These are phyloP conservation scores for Psephotus haematonotus DNA, from an alignment of 2,113 vertebrate species.

Conservation along the genomic window DNA sequence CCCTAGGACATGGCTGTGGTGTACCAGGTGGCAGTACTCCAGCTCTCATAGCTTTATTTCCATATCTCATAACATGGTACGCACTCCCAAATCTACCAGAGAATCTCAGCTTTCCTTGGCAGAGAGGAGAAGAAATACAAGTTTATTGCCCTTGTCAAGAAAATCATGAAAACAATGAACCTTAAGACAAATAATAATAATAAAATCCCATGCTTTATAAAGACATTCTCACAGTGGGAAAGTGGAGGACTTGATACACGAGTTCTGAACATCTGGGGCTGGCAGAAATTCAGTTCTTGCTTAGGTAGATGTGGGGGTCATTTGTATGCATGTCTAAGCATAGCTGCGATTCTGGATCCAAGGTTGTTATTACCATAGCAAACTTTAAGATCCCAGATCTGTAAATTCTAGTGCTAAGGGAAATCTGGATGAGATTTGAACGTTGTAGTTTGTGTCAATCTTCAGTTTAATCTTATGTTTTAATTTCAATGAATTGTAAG, in stretches of 20 bases:
- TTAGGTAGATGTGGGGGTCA: not conserved
- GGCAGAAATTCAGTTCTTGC: not conserved
- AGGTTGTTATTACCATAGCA: not conserved
- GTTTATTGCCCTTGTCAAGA: constrained; percentile 20
- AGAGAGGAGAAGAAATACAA: not conserved
- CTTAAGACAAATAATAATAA: not conserved
- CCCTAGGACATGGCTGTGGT: not conserved
- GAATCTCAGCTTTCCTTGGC: constrained; percentile 15
- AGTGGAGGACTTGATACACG: not conserved
- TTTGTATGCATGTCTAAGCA: not conserved
- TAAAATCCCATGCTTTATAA: not conserved
- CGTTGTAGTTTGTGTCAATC: not conserved
- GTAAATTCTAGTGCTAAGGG: not conserved
- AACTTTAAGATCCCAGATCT: not conserved
- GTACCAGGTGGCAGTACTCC: constrained; percentile 34
- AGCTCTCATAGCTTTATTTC: not conserved
- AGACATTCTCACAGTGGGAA: not conserved
- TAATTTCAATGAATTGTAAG: not conserved
- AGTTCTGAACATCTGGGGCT: not conserved
- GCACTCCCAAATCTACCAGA: not conserved
- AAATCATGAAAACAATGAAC: constrained; percentile 9
- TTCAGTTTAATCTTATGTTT: not conserved
- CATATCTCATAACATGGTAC: not conserved
- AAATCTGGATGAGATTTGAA: constrained; percentile 3
- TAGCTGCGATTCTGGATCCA: not conserved